Percentiles rank a stretch among this genome's conserved stretches.
Conservation (phyloP, 1,140 invertebrate genomes). For the Euschistus heros region DNA sequence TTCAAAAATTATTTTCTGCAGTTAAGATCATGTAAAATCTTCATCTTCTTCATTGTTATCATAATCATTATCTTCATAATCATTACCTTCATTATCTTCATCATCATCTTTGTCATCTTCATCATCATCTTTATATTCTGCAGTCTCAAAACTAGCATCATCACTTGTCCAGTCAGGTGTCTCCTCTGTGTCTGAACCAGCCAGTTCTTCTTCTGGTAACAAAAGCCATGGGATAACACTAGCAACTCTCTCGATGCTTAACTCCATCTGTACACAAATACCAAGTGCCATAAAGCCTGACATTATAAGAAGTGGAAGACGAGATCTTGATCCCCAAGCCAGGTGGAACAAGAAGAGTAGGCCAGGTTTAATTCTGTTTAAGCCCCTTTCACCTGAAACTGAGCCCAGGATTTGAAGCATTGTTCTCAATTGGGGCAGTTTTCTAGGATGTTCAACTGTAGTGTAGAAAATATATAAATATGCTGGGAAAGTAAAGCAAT, state of each 20-base stretch:
- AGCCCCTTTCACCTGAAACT: conserved; percentile 1
- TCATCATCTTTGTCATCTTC: too few relatives aligned
- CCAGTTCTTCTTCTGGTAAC: conserved; percentile 14
- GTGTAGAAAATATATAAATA: too few relatives aligned
- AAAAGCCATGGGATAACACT: conserved; percentile 21
- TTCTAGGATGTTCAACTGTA: too few relatives aligned
- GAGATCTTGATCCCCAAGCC: conserved; percentile 45
- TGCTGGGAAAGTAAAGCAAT: too few relatives aligned
- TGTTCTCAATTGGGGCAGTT: too few relatives aligned
- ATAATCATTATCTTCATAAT: conserved; percentile 18
- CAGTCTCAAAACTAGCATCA: conserved; percentile 12
- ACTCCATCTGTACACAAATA: conserved; percentile 43
- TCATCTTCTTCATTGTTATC: conserved; percentile 6
- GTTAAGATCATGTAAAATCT: background rate
- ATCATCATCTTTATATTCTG: too few relatives aligned
- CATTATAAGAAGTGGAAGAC: conserved; percentile 45
- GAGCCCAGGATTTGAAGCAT: conserved; percentile 13
- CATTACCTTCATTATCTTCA: too few relatives aligned
- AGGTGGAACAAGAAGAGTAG: conserved; percentile 43
- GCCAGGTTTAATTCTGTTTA: conserved; percentile 22
- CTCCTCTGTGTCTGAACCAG: background rate
- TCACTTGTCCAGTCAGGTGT: conserved; percentile 16
- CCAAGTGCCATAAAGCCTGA: conserved; percentile 44
- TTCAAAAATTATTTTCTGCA: background rate
- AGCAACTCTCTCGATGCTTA: conserved; percentile 35